A percentile compares a stretch with the other conserved stretches of the same genome.
phyloP scores from a whole-genome alignment of 2,113 vertebrate genomes.

The Grallaria varia region DNA sequence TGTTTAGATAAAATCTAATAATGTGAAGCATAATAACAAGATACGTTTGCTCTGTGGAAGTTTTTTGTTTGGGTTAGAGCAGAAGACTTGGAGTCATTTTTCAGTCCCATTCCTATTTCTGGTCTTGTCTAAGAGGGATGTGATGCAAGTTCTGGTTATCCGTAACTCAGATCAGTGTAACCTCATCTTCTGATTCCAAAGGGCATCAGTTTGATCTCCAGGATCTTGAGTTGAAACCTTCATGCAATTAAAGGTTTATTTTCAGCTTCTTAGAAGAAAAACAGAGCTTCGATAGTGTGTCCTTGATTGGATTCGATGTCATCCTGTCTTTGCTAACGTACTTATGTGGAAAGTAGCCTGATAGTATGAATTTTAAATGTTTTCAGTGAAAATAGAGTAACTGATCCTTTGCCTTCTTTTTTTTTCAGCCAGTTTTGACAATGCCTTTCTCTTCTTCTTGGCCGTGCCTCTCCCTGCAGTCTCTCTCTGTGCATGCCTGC shows the following conservation, averaged over 20 bases:
- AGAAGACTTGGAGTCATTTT: background rate
- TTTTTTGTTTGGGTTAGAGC: background rate
- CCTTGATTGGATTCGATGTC: slow-evolving; percentile 20
- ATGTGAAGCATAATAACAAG: background rate
- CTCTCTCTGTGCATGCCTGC: background rate
- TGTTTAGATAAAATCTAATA: slow-evolving; percentile 21
- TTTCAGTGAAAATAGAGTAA: background rate
- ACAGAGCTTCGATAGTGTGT: background rate
- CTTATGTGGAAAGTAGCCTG: background rate
- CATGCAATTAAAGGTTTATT: slow-evolving; percentile 20
- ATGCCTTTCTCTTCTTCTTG: background rate
- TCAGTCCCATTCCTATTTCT: background rate
- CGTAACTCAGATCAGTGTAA: background rate
- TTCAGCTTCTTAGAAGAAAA: slow-evolving; percentile 16
- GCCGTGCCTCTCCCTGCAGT: background rate
- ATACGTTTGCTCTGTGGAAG: background rate
- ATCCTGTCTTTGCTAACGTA: background rate
- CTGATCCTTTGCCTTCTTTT: background rate
- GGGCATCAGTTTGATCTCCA: background rate
- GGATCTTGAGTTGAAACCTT: slow-evolving; percentile 6
- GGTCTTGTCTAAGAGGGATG: background rate
- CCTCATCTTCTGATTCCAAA: background rate
- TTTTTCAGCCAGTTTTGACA: background rate
- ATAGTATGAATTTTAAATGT: background rate
- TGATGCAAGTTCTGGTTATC: background rate